Conservation (phyloP, 2,113 vertebrate genomes). For the Mus pahari region DNA sequence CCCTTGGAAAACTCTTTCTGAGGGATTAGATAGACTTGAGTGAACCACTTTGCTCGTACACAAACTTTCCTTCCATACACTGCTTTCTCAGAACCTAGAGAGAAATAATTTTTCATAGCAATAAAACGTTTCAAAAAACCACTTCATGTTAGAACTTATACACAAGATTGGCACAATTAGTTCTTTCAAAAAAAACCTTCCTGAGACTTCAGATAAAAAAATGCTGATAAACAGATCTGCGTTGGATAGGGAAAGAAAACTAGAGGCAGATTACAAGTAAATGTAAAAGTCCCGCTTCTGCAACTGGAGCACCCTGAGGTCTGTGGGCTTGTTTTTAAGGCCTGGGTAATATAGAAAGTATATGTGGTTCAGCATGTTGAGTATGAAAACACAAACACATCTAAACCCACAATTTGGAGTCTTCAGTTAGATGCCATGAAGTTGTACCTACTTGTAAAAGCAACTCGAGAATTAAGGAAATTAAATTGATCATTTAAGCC, state of each 20-base stretch:
- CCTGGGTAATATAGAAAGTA: neutral
- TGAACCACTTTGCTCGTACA: conserved; percentile 21
- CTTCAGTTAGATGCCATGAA: conserved; percentile 42
- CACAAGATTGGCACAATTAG: neutral
- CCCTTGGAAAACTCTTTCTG: conserved; percentile 43
- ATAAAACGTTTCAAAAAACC: conserved; percentile 16
- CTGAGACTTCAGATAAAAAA: conserved; percentile 12
- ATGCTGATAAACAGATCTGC: conserved; percentile 8
- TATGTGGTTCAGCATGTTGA: conserved; percentile 4
- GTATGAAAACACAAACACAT: conserved; percentile 56
- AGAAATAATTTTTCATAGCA: conserved; percentile 41
- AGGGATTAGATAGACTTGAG: conserved; percentile 38
- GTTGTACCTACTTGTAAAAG: conserved; percentile 63
- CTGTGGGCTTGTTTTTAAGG: conserved; percentile 34
- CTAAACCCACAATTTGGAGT: conserved; percentile 54
- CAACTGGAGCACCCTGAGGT: conserved; percentile 9
- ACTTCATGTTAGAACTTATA: neutral
- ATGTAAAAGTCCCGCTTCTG: neutral
- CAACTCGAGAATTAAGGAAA: conserved; percentile 74
- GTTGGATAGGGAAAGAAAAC: neutral
- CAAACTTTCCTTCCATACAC: conserved; percentile 42
- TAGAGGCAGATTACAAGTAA: neutral
- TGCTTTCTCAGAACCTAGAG: neutral
- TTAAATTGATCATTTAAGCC: conserved; percentile 76
- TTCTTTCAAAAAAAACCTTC: conserved; percentile 35